Conservation (phyloP, 30 jellyfish, hydroid and myxozoan species). For the Rhopilema esculentum region DNA sequence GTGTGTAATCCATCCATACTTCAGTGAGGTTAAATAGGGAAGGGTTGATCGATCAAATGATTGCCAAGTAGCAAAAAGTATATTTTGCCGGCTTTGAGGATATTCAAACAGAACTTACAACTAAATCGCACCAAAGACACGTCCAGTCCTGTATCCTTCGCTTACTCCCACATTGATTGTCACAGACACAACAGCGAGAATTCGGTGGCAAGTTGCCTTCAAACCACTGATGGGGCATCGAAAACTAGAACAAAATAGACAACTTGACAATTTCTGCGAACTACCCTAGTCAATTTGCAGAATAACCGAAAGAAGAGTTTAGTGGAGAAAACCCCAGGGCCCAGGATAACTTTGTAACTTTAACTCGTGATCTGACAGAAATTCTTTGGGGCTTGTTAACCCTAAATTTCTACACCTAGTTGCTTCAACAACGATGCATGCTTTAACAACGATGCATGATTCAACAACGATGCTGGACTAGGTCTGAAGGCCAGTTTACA, state of each 20-base stretch:
- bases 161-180: slow-evolving; percentile 88
- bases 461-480: no score
- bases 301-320: no score
- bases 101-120: slow-evolving; percentile 53
- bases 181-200: slow-evolving; percentile 83
- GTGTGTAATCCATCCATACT: not conserved
- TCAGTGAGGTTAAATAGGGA: not conserved
- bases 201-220: slow-evolving; percentile 91
- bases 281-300: not conserved
- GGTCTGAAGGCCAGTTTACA: no score
- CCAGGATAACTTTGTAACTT: no score
- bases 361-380: no score
- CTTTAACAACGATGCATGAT: no score
- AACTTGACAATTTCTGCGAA: not conserved
- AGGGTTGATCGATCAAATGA: not conserved
- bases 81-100: not conserved
- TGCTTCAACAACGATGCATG: no score
- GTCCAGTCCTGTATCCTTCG: slow-evolving; percentile 91
- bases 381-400: no score
- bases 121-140: slow-evolving; percentile 97
- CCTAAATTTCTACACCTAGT: no score
- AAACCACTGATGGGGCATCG: slow-evolving; percentile 99
- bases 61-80: no score
- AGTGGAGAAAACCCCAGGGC: no score
- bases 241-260: slow-evolving; percentile 44